A percentile compares a stretch with the other conserved stretches of the same genome.
These are phyloP conservation scores for Callithrix jacchus DNA, from an alignment of 2,113 vertebrate genomes.

Conservation along the genomic window DNA sequence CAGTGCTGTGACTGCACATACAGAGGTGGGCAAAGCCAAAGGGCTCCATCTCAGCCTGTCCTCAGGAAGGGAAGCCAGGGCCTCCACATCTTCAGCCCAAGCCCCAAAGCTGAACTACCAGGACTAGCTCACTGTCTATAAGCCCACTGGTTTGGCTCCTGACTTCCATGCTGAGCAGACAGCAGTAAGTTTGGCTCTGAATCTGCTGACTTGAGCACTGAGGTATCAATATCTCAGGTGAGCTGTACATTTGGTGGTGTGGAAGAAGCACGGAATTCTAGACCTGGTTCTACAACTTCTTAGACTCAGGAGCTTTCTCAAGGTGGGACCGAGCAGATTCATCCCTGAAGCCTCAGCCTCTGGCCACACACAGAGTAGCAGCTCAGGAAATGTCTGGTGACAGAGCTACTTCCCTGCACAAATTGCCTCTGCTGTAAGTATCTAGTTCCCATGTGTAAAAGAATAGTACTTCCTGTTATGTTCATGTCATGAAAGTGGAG, in stretches of 20 bases:
- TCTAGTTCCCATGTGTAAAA: not conserved
- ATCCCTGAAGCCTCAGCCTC: not conserved
- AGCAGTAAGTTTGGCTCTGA: not conserved
- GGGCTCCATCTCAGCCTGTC: not conserved
- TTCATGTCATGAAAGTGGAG: not conserved
- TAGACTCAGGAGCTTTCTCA: not conserved
- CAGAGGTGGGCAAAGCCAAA: too few relatives aligned
- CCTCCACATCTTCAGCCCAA: not conserved
- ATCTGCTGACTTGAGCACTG: not conserved
- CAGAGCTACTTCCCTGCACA: not conserved
- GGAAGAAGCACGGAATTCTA: not conserved
- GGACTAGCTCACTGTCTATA: not conserved
- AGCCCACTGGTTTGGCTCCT: not conserved
- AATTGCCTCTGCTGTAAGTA: not conserved
- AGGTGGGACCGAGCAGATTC: not conserved
- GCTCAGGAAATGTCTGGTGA: not conserved
- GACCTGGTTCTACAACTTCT: not conserved
- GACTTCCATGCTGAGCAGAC: not conserved
- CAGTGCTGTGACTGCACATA: not conserved
- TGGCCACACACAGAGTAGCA: not conserved
- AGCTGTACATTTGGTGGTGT: too few relatives aligned
- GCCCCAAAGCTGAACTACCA: accelerated
- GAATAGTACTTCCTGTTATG: not conserved
- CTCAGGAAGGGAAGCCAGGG: not conserved
- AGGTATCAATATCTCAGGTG: not conserved